Evolutionary conservation across 1,140 invertebrate genomes (phyloP).

Genomic region (Uloborus diversus): DNA sequence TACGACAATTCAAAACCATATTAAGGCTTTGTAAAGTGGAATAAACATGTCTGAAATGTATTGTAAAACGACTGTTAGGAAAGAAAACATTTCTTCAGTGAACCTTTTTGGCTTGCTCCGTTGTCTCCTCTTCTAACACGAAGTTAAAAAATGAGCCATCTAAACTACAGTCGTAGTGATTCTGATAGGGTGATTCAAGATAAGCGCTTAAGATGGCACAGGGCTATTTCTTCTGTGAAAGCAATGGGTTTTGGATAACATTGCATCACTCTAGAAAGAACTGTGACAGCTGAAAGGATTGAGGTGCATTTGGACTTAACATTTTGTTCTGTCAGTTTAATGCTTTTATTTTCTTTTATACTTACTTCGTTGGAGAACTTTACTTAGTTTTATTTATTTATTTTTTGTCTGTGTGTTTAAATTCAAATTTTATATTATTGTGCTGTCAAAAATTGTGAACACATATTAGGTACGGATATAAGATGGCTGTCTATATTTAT

Average conservation of each 20-base stretch:
- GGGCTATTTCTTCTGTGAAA: constrained; percentile 19
- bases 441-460: no score
- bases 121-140: constrained; percentile 9
- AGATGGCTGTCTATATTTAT: no score
- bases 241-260: background rate
- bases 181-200: background rate
- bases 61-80: no score
- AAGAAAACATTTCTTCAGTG: no score
- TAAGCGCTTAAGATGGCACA: constrained; percentile 16
- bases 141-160: constrained; percentile 27
- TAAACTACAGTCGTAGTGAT: background rate
- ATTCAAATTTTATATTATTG: no score
- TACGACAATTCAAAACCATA: no score
- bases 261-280: constrained; percentile 7
- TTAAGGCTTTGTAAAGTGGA: no score
- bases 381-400: background rate
- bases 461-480: no score
- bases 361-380: background rate
- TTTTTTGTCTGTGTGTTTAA: background rate
- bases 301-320: constrained; percentile 2
- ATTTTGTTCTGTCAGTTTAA: constrained; percentile 2
- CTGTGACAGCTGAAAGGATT: background rate
- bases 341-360: background rate
- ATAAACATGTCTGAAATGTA: no score
- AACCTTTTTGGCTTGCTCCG: constrained; percentile 4